Evolutionary conservation across 2,797 vertebrate species (phyloP), one percentile per base, ranked within the genome.

Genomic region (Microctenopoma steveboyesi): DNA sequence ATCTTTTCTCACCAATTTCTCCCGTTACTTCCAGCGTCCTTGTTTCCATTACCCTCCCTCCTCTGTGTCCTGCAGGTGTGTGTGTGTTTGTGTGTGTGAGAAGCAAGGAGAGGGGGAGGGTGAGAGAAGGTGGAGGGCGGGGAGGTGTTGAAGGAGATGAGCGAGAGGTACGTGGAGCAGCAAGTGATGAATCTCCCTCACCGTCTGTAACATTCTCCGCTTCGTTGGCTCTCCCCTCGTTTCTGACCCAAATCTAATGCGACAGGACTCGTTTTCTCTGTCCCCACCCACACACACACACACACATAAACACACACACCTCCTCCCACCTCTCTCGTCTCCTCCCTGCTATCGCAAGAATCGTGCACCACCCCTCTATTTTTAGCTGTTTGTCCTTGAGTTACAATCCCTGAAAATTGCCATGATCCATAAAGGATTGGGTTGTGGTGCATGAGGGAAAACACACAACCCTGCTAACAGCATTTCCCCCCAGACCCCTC

Each of bases 301-400:
- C 57, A 25, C 14, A n/a, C 57, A 35, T 59, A 43, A 5, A 43
- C 39, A 35, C 75, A 39, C 72, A n/a, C 64, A 35, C 64, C 45
- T 55, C 63, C 57, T 43, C 62, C 52, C 72, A 30, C 72, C 47
- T 43, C 56, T 62, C 28, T 64, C 59, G 58, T 61, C 52, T 56
- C 63, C 28, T 75, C 35, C 37, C 42, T 33, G 11, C 76, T 70
- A 71, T 78, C 10, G 40, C 81, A 61, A 65, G 69, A 85, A 77
- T 79, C 70, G 68, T 75, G 81, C 78, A 72, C 89, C 75, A 72
- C 78, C 81, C 58, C 22, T 84, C 92, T 92, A 91, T 92, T 92
- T 91, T 90, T 92, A 92, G 86, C 87, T 69, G 74, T 87, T 91
- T 91, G 91, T 92, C 90, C 90, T 90, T 90, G 90, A 90, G 78